Percentiles rank a stretch among this genome's conserved stretches.
Conservation (phyloP, 2,888 invertebrate species). For the Anaspis maculata region DNA sequence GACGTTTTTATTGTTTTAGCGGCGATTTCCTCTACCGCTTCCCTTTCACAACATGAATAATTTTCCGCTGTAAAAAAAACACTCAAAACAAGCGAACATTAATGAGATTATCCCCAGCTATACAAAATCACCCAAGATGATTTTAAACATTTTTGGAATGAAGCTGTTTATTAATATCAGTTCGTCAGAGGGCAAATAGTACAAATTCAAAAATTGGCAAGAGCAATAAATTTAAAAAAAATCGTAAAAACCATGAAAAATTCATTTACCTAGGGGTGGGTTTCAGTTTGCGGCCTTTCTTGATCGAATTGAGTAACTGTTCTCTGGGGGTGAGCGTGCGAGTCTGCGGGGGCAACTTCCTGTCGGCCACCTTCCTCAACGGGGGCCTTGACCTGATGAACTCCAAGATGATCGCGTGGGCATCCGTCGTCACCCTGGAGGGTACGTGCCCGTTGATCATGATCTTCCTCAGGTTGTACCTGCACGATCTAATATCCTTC, state of each 20-base stretch:
- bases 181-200: no score
- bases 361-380: constrained; percentile 80
- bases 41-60: no score
- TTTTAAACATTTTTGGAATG: no score
- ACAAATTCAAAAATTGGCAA: no score
- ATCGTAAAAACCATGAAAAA: neutral
- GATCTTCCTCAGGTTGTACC: constrained; percentile 82
- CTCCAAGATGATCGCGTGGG: constrained; percentile 90
- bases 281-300: constrained; percentile 62
- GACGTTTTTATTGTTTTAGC: no score
- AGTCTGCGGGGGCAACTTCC: constrained; percentile 69
- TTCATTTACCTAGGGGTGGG: constrained; percentile 39
- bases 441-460: constrained; percentile 77
- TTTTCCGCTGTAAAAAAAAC: no score
- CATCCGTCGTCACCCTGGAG: constrained; percentile 83
- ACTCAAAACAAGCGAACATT: no score
- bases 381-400: constrained; percentile 94
- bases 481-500: constrained; percentile 87
- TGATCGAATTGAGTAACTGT: constrained; percentile 78
- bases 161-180: no score
- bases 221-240: no score
- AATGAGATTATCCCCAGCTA: no score
- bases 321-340: constrained; percentile 73
- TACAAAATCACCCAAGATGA: no score
- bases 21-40: no score